Conservation (phyloP, 92 coral and sea anemone genomes). For the Epizoanthus scotinus region DNA sequence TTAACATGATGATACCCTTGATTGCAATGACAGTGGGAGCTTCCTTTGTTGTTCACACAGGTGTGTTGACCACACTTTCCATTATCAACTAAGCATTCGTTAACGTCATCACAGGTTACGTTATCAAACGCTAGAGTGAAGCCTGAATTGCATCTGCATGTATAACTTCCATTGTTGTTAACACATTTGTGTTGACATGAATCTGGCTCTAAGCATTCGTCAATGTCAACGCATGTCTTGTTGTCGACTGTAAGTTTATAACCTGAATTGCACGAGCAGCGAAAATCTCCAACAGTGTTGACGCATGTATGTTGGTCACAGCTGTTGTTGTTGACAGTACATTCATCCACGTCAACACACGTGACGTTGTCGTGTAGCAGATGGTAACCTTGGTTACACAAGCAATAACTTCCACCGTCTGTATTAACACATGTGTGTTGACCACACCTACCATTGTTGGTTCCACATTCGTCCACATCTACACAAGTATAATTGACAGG, state of each 20-base stretch:
- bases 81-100: conserved; percentile 13
- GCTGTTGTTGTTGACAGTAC: background rate
- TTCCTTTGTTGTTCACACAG: conserved; percentile 19
- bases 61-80: conserved; percentile 7
- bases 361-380: background rate
- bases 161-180: conserved; percentile 5
- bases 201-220: conserved; percentile 5
- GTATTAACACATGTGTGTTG: conserved; percentile 20
- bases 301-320: conserved; percentile 26
- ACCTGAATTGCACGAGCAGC: conserved; percentile 11
- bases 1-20: background rate
- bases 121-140: conserved; percentile 8
- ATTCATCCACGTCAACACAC: conserved; percentile 36
- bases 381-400: conserved; percentile 29
- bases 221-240: conserved; percentile 14
- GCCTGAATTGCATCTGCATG: conserved; percentile 16
- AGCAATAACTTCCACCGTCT: conserved; percentile 20
- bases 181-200: conserved; percentile 32
- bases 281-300: conserved; percentile 21
- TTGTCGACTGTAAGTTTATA: conserved; percentile 12
- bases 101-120: conserved; percentile 21
- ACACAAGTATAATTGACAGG: conserved; percentile 23
- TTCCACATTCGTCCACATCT: conserved; percentile 23
- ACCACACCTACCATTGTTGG: conserved; percentile 4
- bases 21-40: background rate